A percentile compares a stretch with the other conserved stretches of the same genome.
These are phyloP conservation scores for Rhinichthys klamathensis DNA, from an alignment of 2,113 vertebrate genomes.

Conservation along the genomic window DNA sequence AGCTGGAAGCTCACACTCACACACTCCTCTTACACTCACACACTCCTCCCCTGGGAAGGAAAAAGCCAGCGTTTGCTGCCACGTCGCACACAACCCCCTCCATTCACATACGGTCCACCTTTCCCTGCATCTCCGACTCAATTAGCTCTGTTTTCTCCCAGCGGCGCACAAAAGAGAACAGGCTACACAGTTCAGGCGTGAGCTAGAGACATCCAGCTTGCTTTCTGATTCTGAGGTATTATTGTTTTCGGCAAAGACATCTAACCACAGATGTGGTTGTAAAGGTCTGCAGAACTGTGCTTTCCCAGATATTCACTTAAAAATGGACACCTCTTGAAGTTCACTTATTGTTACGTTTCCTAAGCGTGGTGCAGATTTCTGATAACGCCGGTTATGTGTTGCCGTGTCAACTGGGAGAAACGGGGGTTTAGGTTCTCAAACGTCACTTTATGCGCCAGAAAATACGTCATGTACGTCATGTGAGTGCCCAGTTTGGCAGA, in stretches of 20 bases:
- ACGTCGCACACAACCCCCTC: conserved; percentile 4
- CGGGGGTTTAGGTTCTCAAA: too few relatives aligned
- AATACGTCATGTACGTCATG: too few relatives aligned
- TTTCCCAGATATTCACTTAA: neutral
- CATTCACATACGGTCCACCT: conserved; percentile 24
- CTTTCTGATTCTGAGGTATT: neutral
- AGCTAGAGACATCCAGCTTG: neutral
- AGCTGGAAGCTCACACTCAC: conserved; percentile 38
- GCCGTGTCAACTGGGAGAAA: too few relatives aligned
- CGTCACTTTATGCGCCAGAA: too few relatives aligned
- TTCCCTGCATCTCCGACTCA: conserved; percentile 37
- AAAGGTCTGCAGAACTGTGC: neutral
- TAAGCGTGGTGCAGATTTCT: too few relatives aligned
- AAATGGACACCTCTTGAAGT: neutral
- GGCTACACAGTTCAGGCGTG: neutral
- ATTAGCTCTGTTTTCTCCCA: conserved; percentile 22
- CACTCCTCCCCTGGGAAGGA: conserved; percentile 37
- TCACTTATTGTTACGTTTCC: too few relatives aligned
- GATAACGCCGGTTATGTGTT: too few relatives aligned
- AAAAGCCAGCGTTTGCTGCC: conserved; percentile 25
- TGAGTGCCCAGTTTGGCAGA: too few relatives aligned
- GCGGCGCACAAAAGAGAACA: conserved; percentile 11
- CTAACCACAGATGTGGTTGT: neutral
- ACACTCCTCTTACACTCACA: conserved; percentile 11
- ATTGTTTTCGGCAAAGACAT: neutral